A percentile compares a stretch with the other conserved stretches of the same genome.
Evolutionary conservation across 2,797 vertebrate genomes (phyloP).

Genomic region (Dendrocincla tyrannina): DNA sequence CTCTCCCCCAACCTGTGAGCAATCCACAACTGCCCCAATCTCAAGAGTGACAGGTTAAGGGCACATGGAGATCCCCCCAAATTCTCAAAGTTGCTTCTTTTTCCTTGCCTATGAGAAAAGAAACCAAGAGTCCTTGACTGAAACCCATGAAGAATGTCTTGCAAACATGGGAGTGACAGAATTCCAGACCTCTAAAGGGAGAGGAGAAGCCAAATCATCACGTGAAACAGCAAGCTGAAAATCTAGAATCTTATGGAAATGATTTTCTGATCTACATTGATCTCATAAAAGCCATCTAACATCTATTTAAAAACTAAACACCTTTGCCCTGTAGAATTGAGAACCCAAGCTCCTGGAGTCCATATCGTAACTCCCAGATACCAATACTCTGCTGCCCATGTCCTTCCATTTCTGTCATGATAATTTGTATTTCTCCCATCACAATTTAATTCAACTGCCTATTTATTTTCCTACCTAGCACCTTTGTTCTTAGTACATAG

Average conservation of each 20-base stretch:
- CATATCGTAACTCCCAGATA: rapidly evolving
- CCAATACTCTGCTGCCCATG: background rate
- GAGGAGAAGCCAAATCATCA: rapidly evolving
- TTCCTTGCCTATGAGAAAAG: rapidly evolving
- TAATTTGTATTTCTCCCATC: background rate
- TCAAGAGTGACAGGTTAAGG: background rate
- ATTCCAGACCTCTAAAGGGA: background rate
- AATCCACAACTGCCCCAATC: rapidly evolving
- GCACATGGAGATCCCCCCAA: background rate
- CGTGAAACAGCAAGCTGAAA: background rate
- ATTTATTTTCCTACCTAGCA: background rate
- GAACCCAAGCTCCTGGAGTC: background rate
- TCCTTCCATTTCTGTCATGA: background rate
- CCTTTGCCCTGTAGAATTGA: background rate
- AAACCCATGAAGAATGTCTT: background rate
- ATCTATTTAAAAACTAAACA: background rate
- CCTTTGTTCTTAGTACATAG: background rate
- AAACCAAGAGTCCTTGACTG: background rate
- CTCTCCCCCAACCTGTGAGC: background rate
- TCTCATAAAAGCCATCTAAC: background rate
- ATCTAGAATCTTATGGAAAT: background rate
- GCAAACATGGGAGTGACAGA: background rate
- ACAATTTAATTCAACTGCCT: background rate
- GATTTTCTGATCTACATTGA: background rate
- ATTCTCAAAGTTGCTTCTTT: background rate